Base-by-base conservation (phyloP, 2,888 invertebrate genomes). In the Machimus rusticus region DNA sequence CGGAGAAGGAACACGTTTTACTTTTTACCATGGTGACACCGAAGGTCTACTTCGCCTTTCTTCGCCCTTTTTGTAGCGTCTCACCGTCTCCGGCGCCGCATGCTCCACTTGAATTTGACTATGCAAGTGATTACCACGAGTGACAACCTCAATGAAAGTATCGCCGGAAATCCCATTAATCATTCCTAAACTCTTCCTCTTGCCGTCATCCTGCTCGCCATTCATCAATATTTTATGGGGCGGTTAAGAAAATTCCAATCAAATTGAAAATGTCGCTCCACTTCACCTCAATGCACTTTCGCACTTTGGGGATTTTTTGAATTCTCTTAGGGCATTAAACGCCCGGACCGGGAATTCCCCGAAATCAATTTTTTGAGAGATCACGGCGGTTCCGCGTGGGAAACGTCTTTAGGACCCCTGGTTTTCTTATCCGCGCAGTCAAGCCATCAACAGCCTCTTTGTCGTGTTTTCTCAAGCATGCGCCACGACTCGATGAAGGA, bases 111-210 rank as follows among this genome's bases (percentile, higher is more conserved):
- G 79, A 51, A 51, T 79, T 79, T 51, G 51, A 28, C 79, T 79
- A 51, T 79, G 28, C 79, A 51, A 79, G 78, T 43, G 78, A 78
- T 78, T 43, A 78, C 43, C 78, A 14, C 37, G 78, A 43, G 39
- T 79, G 79, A 79, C 79, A 79, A 79, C 23, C 28, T 28, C 79
- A 79, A 51, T 79, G 51, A 79, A 79, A 51, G 46, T 51, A 79
- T 31, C 28, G 28, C 16, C 16, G 14, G 28, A 9, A 28, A 79
- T 51, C 79, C 5, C 85, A 85, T 85, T 85, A 85, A 85, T 85
- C 85, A 85, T 85, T 16, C 66, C 6, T 74, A 66, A 74, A 74
- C 39, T 39, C 23, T 12, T 74, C 28, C 16, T 14, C 23, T 6
- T 31, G n/a, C 85, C 43, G 28, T 46, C 16, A 46, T 46, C 43